Evolutionary conservation across 2,113 vertebrate genomes (phyloP).

Genomic region (Nestor notabilis): DNA sequence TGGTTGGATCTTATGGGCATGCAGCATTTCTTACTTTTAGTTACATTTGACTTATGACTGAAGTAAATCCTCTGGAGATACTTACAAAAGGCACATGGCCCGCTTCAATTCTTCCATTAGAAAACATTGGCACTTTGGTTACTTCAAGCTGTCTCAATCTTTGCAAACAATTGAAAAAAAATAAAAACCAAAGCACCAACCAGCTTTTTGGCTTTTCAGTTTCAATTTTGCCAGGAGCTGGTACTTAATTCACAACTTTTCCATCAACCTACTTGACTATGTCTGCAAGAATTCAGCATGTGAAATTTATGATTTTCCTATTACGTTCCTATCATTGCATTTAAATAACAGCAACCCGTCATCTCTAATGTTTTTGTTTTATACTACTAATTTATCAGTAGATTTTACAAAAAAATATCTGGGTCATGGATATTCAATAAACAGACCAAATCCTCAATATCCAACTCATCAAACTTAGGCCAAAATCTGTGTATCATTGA

Average conservation of each 20-base stretch:
- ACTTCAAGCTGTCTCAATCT: neutral
- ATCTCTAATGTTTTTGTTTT: neutral
- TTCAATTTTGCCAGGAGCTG: neutral
- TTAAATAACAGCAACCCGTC: neutral
- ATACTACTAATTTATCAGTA: neutral
- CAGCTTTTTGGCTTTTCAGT: neutral
- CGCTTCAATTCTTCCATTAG: neutral
- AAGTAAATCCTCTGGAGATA: neutral
- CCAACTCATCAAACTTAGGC: neutral
- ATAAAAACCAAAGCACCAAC: neutral
- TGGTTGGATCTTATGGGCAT: constrained; percentile 13
- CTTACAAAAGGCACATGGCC: neutral
- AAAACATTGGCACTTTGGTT: neutral
- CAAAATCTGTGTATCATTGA: neutral
- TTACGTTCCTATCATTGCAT: neutral
- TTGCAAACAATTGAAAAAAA: neutral
- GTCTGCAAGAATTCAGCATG: neutral
- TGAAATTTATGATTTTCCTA: neutral
- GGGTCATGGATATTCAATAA: neutral
- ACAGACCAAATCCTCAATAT: neutral
- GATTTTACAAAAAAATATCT: neutral
- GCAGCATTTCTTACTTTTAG: constrained; percentile 16
- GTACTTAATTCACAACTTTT: neutral
- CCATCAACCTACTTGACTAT: neutral
- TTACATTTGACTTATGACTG: neutral